Evolutionary conservation across 2,113 vertebrate species (phyloP), one percentile per base, ranked within the genome.

Genomic region (Thamnaconus septentrionalis): DNA sequence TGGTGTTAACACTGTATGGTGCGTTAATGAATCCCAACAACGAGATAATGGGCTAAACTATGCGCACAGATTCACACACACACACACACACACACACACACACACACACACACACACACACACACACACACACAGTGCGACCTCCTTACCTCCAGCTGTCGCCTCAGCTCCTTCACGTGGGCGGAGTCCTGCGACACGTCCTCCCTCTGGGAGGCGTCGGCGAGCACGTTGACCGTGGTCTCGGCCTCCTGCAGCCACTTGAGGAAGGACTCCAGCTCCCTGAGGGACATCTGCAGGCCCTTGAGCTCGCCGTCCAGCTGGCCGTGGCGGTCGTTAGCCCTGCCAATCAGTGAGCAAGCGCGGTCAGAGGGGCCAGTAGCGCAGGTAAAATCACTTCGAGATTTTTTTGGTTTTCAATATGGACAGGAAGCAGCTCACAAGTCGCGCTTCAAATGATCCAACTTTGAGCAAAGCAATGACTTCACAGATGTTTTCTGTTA

Each of bases 191-290:
- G 94, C 41, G 90, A 89, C 39, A 93, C 80, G 56, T 93, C 90
- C 81, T 98, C 96, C 79, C 93, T 92, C 76, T 95, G 92, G 5
- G 94, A 94, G 64, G 96, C 93, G 41, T 97, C 94, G 0, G 91
- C 90, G 59, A 99, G 90, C 61, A 96, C 93, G 9, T 96, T 98
- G 53, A 93, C 84, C 0, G 95, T 96, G 0, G 95, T 93, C 85
- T 99, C 97, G 0, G 95, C 94, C 86, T 98, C 97, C 71, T 96
- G 95, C 44, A 98, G 89, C 97, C 97, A 99, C 80, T 95, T 96
- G 4, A 97, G 88, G 71, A 98, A 96, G 74, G 86, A 89, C 82
- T 99, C 97, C 68, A 98, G 87, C 80, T 99, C 95, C 77, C 88
- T 87, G 55, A 94, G 93, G 44, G 92, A 94, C 71, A 86, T 72